These are phyloP conservation scores for Anomalospiza imberbis DNA, from an alignment of 2,797 vertebrate species.

Conservation along the genomic window DNA sequence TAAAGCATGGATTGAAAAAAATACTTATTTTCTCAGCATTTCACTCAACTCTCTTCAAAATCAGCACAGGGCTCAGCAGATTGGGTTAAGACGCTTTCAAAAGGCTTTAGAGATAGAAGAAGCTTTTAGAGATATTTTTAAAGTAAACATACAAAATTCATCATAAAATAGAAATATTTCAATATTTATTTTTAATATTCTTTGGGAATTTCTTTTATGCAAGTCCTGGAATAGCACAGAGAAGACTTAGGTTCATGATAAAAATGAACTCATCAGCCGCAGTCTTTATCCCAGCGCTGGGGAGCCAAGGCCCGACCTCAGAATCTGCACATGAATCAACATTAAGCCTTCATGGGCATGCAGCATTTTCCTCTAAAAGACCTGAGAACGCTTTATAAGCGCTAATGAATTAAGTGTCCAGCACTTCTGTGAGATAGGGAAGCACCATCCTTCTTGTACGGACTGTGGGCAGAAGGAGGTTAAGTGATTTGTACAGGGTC, in stretches of 20 bases:
- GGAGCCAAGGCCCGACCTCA: neutral
- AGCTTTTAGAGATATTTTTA: neutral
- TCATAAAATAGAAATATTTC: neutral
- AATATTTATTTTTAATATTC: neutral
- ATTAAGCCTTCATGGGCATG: neutral
- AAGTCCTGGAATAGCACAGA: neutral
- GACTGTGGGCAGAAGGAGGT: slow-evolving; percentile 39
- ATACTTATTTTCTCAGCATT: neutral
- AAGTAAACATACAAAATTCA: neutral
- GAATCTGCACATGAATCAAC: slow-evolving; percentile 33
- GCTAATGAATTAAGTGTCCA: slow-evolving; percentile 43
- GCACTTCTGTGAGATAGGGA: neutral
- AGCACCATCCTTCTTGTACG: neutral
- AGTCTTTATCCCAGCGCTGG: neutral
- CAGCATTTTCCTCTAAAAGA: neutral
- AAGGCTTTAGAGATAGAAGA: neutral
- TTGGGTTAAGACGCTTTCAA: neutral
- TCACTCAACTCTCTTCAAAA: neutral
- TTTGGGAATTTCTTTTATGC: neutral
- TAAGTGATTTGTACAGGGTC: slow-evolving; percentile 55
- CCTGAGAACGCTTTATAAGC: slow-evolving; percentile 22
- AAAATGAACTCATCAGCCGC: neutral
- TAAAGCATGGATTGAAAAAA: neutral
- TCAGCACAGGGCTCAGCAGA: neutral
- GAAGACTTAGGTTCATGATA: neutral